These are phyloP conservation scores for Boloria selene DNA, from an alignment of 2,888 invertebrate genomes.

Conservation along the genomic window DNA sequence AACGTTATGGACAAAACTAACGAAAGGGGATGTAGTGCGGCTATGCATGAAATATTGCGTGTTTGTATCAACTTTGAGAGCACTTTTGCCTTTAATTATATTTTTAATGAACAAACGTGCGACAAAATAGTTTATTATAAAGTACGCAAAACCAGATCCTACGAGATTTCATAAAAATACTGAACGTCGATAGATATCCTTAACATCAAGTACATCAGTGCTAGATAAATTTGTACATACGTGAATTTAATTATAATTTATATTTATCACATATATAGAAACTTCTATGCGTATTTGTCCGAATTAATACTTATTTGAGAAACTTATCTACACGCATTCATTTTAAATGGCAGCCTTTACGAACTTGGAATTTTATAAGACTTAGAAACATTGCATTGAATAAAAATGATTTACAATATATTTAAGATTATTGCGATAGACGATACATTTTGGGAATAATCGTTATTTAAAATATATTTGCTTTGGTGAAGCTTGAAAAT, in stretches of 20 bases:
- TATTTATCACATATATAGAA: constrained; percentile 55
- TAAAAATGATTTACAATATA: constrained; percentile 3
- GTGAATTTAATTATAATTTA: constrained; percentile 52
- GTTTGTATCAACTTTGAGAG: too few relatives aligned
- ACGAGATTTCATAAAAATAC: constrained; percentile 37
- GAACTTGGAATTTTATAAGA: constrained; percentile 24
- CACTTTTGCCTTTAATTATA: too few relatives aligned
- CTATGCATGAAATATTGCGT: too few relatives aligned
- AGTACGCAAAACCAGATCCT: constrained; percentile 30
- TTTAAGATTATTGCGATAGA: constrained; percentile 13
- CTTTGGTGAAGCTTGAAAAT: constrained; percentile 33
- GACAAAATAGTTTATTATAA: neutral
- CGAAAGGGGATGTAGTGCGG: too few relatives aligned
- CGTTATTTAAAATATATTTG: constrained; percentile 33
- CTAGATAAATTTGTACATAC: constrained; percentile 58
- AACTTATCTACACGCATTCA: constrained; percentile 30
- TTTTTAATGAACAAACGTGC: too few relatives aligned
- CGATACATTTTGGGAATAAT: constrained; percentile 22
- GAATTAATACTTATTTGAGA: constrained; percentile 39
- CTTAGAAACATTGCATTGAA: constrained; percentile 13
- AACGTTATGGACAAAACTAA: too few relatives aligned
- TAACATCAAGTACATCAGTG: constrained; percentile 48
- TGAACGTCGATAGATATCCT: constrained; percentile 31
- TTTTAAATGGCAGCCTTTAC: constrained; percentile 40
- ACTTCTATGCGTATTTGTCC: constrained; percentile 48